These are phyloP conservation scores for Heliconius ethilla DNA, from an alignment of 2,888 invertebrate genomes.

Conservation along the genomic window DNA sequence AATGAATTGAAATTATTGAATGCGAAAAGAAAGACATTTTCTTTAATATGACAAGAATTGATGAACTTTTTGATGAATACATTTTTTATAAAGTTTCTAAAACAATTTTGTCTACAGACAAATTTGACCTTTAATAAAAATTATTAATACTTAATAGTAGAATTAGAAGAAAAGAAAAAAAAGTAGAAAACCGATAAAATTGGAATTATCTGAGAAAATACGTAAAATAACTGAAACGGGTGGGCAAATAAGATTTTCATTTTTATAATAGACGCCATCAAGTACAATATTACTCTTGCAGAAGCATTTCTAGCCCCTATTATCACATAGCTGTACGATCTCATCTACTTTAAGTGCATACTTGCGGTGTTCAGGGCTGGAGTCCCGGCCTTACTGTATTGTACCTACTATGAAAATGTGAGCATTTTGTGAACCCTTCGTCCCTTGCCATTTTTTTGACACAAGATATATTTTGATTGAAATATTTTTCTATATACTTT, in stretches of 20 bases:
- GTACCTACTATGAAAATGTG: neutral
- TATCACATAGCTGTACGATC: conserved; percentile 27
- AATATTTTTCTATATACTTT: neutral
- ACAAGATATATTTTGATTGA: conserved; percentile 9
- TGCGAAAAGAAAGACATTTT: conserved; percentile 1
- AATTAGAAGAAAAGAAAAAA: neutral
- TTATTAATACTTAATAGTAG: neutral
- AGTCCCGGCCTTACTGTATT: neutral
- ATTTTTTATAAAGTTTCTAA: neutral
- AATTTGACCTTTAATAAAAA: neutral
- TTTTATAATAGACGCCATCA: neutral
- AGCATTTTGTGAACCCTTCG: conserved; percentile 7
- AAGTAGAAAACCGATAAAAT: neutral
- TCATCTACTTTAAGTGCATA: conserved; percentile 27
- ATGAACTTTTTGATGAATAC: neutral
- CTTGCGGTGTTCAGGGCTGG: conserved; percentile 24
- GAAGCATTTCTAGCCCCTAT: conserved; percentile 5
- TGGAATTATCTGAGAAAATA: neutral
- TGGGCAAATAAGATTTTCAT: neutral
- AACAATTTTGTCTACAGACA: neutral
- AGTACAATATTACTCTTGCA: neutral
- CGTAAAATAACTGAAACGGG: no score
- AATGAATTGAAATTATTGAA: conserved; percentile 2
- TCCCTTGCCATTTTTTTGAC: conserved; percentile 1
- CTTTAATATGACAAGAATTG: neutral